Percentiles rank a stretch among this genome's conserved stretches.
These are phyloP conservation scores for Sebastiscus albofasciatus DNA, from an alignment of 2,797 vertebrate genomes.

Conservation along the genomic window DNA sequence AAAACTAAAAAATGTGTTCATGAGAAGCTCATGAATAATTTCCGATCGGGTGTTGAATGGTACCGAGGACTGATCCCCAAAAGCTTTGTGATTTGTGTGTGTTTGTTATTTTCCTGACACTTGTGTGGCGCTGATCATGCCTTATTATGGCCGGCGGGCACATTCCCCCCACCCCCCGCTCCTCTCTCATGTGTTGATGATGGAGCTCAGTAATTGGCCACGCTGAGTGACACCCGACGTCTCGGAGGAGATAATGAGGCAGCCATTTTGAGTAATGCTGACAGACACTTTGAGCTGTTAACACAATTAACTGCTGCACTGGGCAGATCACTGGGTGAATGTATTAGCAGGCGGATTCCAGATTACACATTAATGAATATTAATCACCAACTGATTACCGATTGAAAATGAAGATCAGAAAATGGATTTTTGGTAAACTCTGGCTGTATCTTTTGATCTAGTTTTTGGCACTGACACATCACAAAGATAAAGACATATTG, in stretches of 20 bases:
- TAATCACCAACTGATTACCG: constrained; percentile 47
- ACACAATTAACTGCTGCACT: constrained; percentile 51
- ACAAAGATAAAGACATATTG: not conserved
- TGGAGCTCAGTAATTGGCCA: constrained; percentile 57
- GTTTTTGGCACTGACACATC: not conserved
- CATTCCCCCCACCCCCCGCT: not conserved
- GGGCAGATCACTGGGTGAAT: constrained; percentile 48
- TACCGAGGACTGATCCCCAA: not conserved
- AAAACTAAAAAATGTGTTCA: not conserved
- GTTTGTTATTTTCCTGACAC: constrained; percentile 28
- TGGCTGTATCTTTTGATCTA: not conserved
- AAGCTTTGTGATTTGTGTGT: not conserved
- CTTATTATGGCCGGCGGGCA: constrained; percentile 21
- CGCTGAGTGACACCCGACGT: constrained; percentile 57
- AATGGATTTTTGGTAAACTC: not conserved
- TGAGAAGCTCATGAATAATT: constrained; percentile 11
- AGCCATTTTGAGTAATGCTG: constrained; percentile 63
- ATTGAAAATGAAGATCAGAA: constrained; percentile 12
- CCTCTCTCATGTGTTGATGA: constrained; percentile 50
- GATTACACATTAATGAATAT: constrained; percentile 50
- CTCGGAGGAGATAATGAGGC: constrained; percentile 64
- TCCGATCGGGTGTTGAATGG: not conserved
- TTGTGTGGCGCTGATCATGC: constrained; percentile 29
- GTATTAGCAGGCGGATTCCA: constrained; percentile 50
- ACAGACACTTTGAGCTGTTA: constrained; percentile 57